Evolutionary conservation across 2,888 invertebrate species (phyloP).

Genomic region (Drosophila formosana): DNA sequence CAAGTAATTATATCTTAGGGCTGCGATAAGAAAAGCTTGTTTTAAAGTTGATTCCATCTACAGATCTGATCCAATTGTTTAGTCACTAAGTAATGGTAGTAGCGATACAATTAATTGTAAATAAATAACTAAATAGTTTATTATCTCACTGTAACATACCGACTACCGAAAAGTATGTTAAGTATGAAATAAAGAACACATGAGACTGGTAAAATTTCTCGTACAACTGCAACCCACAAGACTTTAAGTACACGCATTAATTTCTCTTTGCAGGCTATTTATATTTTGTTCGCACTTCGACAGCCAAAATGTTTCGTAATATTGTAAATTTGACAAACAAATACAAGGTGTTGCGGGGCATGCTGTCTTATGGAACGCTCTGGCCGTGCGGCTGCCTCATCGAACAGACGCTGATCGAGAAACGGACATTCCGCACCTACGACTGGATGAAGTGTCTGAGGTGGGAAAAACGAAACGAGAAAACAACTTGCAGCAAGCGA

Average conservation of each 20-base stretch:
- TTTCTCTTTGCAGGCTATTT: slow-evolving; percentile 42
- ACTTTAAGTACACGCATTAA: too few species aligned
- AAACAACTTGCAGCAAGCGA: slow-evolving; percentile 4
- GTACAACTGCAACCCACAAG: neutral
- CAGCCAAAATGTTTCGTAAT: slow-evolving; percentile 82
- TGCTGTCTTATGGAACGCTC: slow-evolving; percentile 87
- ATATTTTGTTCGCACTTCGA: slow-evolving; percentile 21
- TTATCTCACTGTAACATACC: too few species aligned
- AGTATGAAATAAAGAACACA: too few species aligned
- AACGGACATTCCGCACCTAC: slow-evolving; percentile 86
- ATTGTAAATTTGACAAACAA: slow-evolving; percentile 85
- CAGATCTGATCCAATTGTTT: too few species aligned
- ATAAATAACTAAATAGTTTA: too few species aligned
- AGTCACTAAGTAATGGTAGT: too few species aligned
- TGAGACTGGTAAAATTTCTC: too few species aligned
- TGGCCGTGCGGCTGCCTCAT: slow-evolving; percentile 87
- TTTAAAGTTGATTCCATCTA: neutral
- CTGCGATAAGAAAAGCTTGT: neutral
- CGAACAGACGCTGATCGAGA: slow-evolving; percentile 86
- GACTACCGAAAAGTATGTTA: too few species aligned
- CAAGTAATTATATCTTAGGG: slow-evolving; percentile 25
- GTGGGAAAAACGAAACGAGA: slow-evolving; percentile 59
- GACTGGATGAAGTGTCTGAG: slow-evolving; percentile 87
- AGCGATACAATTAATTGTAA: too few species aligned
- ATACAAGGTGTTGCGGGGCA: slow-evolving; percentile 87